phyloP scores from a whole-genome alignment of 2,797 vertebrate species.

The Mastacembelus armatus region DNA sequence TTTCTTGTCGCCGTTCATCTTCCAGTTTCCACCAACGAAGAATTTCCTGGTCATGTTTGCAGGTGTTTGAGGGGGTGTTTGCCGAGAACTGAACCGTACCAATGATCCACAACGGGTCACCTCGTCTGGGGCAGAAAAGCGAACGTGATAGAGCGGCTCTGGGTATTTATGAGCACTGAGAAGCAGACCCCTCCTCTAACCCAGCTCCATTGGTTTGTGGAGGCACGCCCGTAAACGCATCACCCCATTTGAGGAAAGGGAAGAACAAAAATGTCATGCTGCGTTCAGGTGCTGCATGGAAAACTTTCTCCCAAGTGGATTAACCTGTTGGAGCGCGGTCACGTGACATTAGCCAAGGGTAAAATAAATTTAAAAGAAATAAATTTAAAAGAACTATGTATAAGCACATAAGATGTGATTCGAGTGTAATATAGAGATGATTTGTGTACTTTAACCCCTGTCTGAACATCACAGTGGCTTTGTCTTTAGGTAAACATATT shows the following conservation, averaged over 20 bases:
- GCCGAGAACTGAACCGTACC: not conserved
- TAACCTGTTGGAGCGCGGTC: too few species aligned
- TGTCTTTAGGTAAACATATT: too few species aligned
- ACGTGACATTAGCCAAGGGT: too few species aligned
- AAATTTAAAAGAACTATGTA: too few species aligned
- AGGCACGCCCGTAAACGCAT: constrained; percentile 60
- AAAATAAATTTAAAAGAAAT: too few species aligned
- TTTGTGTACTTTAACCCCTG: too few species aligned
- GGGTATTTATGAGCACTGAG: constrained; percentile 69
- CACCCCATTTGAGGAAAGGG: constrained; percentile 51
- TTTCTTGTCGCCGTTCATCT: constrained; percentile 97
- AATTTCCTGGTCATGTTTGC: constrained; percentile 94
- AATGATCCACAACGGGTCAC: not conserved
- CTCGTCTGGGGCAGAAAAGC: constrained; percentile 57
- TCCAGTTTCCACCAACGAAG: constrained; percentile 98
- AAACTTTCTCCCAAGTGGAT: too few species aligned
- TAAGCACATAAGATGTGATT: too few species aligned
- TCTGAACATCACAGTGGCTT: too few species aligned
- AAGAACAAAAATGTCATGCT: constrained; percentile 67
- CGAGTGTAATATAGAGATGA: too few species aligned
- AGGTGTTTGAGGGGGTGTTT: not conserved
- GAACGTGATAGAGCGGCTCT: not conserved
- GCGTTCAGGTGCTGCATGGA: constrained; percentile 51
- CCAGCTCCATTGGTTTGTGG: constrained; percentile 67
- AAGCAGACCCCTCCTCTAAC: constrained; percentile 62